Evolutionary conservation across 2,888 invertebrate species (phyloP).

Genomic region (Lycocerus yunnanus): DNA sequence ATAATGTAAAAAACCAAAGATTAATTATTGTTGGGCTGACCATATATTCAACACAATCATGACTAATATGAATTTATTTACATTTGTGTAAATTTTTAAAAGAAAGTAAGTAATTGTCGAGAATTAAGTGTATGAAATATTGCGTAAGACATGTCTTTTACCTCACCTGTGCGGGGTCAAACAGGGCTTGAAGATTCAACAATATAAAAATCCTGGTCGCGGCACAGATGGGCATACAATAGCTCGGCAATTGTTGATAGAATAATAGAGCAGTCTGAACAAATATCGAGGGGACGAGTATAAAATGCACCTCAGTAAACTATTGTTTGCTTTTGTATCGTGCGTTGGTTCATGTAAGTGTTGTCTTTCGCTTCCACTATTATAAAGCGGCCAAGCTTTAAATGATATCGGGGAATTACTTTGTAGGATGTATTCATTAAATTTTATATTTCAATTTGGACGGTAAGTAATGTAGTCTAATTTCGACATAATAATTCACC

Average conservation of each 20-base stretch:
- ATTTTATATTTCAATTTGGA: background rate
- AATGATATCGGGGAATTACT: constrained; percentile 23
- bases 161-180: constrained; percentile 39
- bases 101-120: background rate
- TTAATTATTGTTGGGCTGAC: background rate
- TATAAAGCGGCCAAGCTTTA: constrained; percentile 48
- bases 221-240: constrained; percentile 54
- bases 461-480: background rate
- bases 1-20: background rate
- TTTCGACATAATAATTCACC: background rate
- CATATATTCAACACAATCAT: background rate
- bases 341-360: constrained; percentile 41
- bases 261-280: constrained; percentile 54
- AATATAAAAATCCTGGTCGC: constrained; percentile 26
- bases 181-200: constrained; percentile 24
- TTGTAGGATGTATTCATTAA: background rate
- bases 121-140: constrained; percentile 4
- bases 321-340: constrained; percentile 41
- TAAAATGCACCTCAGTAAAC: constrained; percentile 43
- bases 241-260: constrained; percentile 51
- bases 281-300: constrained; percentile 47
- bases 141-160: constrained; percentile 30
- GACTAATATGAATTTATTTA: background rate
- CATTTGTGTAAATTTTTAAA: background rate
- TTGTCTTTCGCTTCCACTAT: constrained; percentile 43